phyloP scores from a whole-genome alignment of 1,140 invertebrate genomes.

The Heterodera schachtii region DNA sequence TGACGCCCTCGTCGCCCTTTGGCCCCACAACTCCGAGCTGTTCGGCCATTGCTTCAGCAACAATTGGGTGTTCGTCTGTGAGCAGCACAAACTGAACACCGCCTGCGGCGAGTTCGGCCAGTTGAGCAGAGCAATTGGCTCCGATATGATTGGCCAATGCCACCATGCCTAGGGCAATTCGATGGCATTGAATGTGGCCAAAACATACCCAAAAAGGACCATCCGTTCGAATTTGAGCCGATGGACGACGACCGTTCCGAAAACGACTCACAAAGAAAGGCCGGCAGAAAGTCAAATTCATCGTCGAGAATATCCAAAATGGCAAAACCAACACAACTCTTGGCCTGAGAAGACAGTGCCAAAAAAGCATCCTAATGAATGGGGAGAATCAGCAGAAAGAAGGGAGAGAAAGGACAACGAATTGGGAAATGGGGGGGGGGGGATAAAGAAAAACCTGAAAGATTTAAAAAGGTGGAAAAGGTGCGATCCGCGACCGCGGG shows the following conservation, averaged over 20 bases:
- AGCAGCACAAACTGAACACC: constrained; percentile 51
- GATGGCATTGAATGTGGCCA: neutral
- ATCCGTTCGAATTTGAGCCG: constrained; percentile 21
- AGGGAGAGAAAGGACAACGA: too few relatives aligned
- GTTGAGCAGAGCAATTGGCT: constrained; percentile 23
- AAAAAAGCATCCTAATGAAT: neutral
- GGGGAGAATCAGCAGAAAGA: too few relatives aligned
- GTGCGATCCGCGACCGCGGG: too few relatives aligned
- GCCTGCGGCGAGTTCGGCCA: constrained; percentile 31
- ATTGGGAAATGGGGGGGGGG: too few relatives aligned
- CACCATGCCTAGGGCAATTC: constrained; percentile 5
- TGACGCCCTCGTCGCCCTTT: neutral
- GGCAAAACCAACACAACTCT: constrained; percentile 48
- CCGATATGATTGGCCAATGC: constrained; percentile 39
- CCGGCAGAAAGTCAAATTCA: neutral
- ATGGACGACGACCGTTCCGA: constrained; percentile 30
- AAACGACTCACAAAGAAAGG: neutral
- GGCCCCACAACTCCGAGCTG: constrained; percentile 36
- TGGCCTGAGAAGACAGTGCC: constrained; percentile 33
- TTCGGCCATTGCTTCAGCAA: constrained; percentile 45
- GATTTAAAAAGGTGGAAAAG: too few relatives aligned
- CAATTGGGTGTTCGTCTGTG: constrained; percentile 51
- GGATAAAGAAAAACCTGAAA: too few relatives aligned
- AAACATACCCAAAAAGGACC: constrained; percentile 56
- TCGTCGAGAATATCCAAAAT: constrained; percentile 41